Conservation (phyloP, 2,888 invertebrate genomes). For the Netelia inedita region DNA sequence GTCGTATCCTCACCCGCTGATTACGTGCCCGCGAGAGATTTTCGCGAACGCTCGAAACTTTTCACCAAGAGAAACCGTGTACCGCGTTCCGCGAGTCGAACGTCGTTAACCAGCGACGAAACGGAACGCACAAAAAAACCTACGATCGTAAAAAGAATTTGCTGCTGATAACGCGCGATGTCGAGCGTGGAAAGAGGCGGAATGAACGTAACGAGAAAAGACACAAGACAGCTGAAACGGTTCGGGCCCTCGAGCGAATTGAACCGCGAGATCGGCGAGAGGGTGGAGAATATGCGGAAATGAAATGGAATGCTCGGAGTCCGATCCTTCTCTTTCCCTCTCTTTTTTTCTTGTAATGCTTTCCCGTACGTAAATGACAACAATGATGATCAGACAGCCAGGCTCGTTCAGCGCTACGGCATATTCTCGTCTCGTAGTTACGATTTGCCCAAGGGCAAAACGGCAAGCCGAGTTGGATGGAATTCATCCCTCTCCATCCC, state of each 20-base stretch:
- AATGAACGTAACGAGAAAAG: constrained; percentile 59
- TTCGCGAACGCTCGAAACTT: too few species aligned
- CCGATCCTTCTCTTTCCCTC: constrained; percentile 60
- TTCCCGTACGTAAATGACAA: constrained; percentile 74
- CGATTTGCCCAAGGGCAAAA: constrained; percentile 66
- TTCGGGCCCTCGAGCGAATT: constrained; percentile 68
- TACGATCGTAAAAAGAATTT: constrained; percentile 30
- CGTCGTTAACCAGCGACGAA: neutral
- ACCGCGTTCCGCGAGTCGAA: too few species aligned
- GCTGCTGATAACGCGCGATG: constrained; percentile 30
- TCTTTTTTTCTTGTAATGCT: constrained; percentile 58
- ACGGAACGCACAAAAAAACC: neutral
- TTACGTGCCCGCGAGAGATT: too few species aligned
- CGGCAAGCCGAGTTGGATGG: constrained; percentile 81
- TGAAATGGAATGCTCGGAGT: constrained; percentile 68
- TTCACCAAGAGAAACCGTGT: too few species aligned
- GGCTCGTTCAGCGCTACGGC: constrained; percentile 58
- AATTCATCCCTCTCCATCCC: constrained; percentile 75
- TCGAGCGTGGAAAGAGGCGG: constrained; percentile 27
- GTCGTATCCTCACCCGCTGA: too few species aligned
- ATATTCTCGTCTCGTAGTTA: constrained; percentile 59
- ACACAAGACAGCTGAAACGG: constrained; percentile 64
- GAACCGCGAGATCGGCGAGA: constrained; percentile 53
- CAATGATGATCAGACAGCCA: constrained; percentile 78
- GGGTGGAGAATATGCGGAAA: constrained; percentile 63